A percentile compares a stretch with the other conserved stretches of the same genome.
These are phyloP conservation scores for Nibea coibor DNA, from an alignment of 2,113 vertebrate species.

Conservation along the genomic window DNA sequence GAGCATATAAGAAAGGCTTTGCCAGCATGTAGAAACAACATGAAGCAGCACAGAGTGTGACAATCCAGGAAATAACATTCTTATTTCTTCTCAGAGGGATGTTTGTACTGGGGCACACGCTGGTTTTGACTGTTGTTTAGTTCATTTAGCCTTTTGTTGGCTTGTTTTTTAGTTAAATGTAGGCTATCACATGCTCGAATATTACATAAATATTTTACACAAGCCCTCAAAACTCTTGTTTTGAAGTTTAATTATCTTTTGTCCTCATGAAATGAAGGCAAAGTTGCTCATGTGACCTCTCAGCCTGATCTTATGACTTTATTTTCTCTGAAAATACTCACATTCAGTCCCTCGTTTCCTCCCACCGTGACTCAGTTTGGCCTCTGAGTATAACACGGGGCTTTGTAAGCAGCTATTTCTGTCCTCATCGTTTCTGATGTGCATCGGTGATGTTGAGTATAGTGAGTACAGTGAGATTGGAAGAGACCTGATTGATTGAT, in stretches of 20 bases:
- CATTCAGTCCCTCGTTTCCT: neutral
- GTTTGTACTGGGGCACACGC: neutral
- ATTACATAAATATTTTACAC: neutral
- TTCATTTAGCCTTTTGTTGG: neutral
- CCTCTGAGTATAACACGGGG: constrained; percentile 32
- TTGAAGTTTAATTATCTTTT: constrained; percentile 11
- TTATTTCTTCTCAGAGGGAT: neutral
- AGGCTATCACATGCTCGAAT: neutral
- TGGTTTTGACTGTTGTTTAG: too few relatives aligned
- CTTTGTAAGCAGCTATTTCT: constrained; percentile 57
- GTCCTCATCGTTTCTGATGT: constrained; percentile 22
- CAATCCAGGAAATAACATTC: neutral
- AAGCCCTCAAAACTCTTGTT: neutral
- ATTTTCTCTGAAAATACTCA: constrained; percentile 37
- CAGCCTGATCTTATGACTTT: constrained; percentile 67
- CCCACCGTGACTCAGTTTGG: constrained; percentile 2
- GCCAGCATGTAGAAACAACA: neutral
- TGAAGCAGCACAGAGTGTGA: neutral
- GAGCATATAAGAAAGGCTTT: neutral
- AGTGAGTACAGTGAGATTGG: constrained; percentile 10
- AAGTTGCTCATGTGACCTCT: constrained; percentile 59
- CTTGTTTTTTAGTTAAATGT: neutral
- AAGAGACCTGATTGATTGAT: constrained; percentile 57
- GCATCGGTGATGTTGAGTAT: constrained; percentile 15
- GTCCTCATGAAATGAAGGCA: constrained; percentile 3